Evolutionary conservation across 2,888 invertebrate genomes (phyloP), one percentile per base, ranked within the genome.

Genomic region (Bedellia somnulentella): DNA sequence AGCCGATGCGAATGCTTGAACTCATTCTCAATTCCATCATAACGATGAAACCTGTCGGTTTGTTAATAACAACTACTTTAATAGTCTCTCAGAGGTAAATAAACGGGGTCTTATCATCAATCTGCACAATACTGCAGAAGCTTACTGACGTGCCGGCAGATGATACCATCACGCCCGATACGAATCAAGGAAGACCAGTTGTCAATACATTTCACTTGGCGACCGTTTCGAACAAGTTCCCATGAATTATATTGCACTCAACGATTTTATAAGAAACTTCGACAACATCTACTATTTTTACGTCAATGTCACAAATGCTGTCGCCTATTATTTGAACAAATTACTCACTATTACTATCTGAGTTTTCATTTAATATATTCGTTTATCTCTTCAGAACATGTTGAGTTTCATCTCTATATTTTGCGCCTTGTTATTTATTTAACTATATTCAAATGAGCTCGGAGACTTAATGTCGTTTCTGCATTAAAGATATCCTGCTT

Each of bases 121-220:
- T 73, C 71, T 57, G 45, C 60, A 64, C 62, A 66, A 70, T 60
- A 66, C 59, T 52, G 66, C 52, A 53, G 64, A 51, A 55, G 63
- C 61, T 63, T 66, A 60, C 70, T 64, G 63, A 67, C 68, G 64
- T 63, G 68, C 70, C 70, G 71, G 61, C 46, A 42, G 46, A 47
- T 45, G 56, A 71, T 71, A 71, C 71, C 59, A 63, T 73, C 71
- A 73, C 70, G 66, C 46, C 64, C 63, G 73, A 73, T 75, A 73
- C 47, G 56, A 59, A 75, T 75, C 73, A 68, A 71, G 73, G 73
- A 73, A 73, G 73, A 70, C 73, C 64, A 70, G 57, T 67, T 70
- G 73, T 75, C 73, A 71, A 71, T 73, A 71, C 71, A 67, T 62
- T 64, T 71, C 71, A 73, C 68, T 63, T 67, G 71, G 70, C 63